phyloP scores from a whole-genome alignment of 2,888 invertebrate species.

The Julus scandinavius region DNA sequence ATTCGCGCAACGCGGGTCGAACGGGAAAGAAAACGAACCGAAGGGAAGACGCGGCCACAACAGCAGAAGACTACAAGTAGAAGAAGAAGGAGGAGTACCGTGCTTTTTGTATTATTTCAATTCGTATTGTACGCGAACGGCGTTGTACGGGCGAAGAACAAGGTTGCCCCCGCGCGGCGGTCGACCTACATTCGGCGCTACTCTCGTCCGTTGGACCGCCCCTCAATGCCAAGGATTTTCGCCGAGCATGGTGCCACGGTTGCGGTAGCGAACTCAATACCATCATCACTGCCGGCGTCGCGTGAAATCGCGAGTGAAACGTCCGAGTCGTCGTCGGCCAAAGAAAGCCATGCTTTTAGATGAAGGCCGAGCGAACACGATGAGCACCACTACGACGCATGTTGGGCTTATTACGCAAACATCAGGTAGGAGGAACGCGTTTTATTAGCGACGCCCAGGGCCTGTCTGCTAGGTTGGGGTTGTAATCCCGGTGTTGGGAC shows the following conservation, averaged over 20 bases:
- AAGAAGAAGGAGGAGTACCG: background rate
- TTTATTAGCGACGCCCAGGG: background rate
- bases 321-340: background rate
- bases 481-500: background rate
- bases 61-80: background rate
- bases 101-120: background rate
- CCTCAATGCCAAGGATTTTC: conserved; percentile 27
- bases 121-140: conserved; percentile 15
- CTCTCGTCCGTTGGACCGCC: background rate
- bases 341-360: background rate
- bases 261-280: background rate
- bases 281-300: no score
- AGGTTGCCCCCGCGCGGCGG: background rate
- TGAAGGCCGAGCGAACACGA: conserved; percentile 25
- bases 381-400: conserved; percentile 25
- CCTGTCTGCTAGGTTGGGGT: background rate
- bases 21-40: background rate
- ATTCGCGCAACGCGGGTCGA: background rate
- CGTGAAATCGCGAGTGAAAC: background rate
- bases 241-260: background rate
- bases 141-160: background rate
- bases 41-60: background rate
- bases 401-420: conserved; percentile 12
- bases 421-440: conserved; percentile 25
- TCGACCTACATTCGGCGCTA: conserved; percentile 11